Evolutionary conservation across 2,113 vertebrate genomes (phyloP).

Genomic region (Neoarius graeffei): DNA sequence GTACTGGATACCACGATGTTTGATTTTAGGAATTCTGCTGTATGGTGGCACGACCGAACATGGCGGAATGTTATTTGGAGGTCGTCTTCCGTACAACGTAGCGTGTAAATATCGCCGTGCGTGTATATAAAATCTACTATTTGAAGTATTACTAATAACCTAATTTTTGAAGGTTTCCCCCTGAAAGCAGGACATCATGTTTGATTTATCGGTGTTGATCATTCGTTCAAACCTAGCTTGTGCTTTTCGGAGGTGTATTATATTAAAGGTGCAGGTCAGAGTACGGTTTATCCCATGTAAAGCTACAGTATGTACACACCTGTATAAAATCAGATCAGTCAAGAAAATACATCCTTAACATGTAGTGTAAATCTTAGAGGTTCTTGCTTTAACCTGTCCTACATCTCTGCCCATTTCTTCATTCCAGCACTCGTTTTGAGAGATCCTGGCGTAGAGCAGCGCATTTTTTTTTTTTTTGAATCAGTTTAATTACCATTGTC

Average conservation of each 20-base stretch:
- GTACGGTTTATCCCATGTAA: neutral
- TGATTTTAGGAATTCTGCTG: neutral
- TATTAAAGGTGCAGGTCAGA: neutral
- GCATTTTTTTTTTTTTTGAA: too few relatives aligned
- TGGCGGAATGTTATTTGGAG: constrained; percentile 3
- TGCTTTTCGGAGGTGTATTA: neutral
- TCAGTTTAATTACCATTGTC: neutral
- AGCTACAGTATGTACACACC: neutral
- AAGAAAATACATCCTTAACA: neutral
- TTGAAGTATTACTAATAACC: constrained; percentile 32
- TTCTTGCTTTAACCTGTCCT: constrained; percentile 1
- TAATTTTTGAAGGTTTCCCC: constrained; percentile 4
- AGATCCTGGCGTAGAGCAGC: neutral
- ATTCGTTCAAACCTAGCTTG: neutral
- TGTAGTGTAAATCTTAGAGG: neutral
- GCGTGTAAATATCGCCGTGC: constrained; percentile 28
- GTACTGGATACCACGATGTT: neutral
- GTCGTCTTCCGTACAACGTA: constrained; percentile 39
- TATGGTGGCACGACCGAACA: constrained; percentile 2
- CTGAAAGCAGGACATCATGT: neutral
- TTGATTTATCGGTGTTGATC: constrained; percentile 8
- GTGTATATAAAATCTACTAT: constrained; percentile 25
- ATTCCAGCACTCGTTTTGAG: neutral
- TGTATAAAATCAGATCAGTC: neutral
- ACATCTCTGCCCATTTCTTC: neutral